Conservation (phyloP, 2,888 invertebrate species). For the Thysanoteuthis rhombus region DNA sequence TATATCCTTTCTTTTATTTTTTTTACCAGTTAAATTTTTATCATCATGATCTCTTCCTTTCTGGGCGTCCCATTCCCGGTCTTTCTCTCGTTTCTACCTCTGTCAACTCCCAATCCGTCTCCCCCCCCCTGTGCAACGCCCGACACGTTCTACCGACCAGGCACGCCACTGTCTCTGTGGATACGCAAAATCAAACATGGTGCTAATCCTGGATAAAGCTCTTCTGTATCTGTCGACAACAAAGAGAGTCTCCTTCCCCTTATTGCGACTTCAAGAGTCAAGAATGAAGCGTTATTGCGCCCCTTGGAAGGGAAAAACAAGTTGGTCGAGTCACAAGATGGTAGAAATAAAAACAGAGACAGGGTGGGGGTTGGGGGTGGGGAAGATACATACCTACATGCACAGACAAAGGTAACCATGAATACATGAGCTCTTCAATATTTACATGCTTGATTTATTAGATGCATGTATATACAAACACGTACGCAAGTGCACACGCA, state of each 20-base stretch:
- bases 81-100: background rate
- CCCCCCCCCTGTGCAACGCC: background rate
- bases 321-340: background rate
- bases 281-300: background rate
- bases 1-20: no score
- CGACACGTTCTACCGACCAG: background rate
- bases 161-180: background rate
- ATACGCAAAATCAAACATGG: background rate
- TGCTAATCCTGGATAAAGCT: background rate
- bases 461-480: background rate
- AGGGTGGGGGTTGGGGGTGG: no score
- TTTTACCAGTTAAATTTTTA: no score
- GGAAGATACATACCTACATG: no score
- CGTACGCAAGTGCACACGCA: no score
- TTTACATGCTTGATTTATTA: background rate
- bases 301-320: background rate
- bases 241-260: conserved; percentile 12
- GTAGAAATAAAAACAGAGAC: background rate
- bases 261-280: background rate
- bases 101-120: background rate
- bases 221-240: background rate
- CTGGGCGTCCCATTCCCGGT: background rate
- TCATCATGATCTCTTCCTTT: no score
- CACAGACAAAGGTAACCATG: background rate
- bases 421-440: background rate